Evolutionary conservation across 1,140 invertebrate genomes (phyloP).

Genomic region (Telenomus remus): DNA sequence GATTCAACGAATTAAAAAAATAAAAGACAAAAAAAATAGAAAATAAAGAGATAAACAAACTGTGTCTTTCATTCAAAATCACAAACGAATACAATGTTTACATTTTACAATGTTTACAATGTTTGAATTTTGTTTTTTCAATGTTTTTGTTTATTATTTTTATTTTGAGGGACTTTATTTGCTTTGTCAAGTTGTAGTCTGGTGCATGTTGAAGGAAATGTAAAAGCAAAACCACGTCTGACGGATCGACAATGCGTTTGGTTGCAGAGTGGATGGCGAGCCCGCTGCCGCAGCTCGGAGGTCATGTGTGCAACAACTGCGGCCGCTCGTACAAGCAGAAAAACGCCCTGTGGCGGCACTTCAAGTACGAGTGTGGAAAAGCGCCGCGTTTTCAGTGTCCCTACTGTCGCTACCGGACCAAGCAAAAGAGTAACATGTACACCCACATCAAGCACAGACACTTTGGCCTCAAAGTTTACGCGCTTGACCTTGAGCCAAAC

Average conservation of each 20-base stretch:
- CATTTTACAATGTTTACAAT: too few species aligned
- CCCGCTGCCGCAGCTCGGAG: slow-evolving; percentile 15
- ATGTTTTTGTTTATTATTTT: too few species aligned
- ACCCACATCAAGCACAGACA: slow-evolving; percentile 44
- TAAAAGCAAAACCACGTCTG: slow-evolving; percentile 6
- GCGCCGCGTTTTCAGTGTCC: slow-evolving; percentile 81
- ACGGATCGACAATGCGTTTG: slow-evolving; percentile 45
- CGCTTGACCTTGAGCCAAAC: slow-evolving; percentile 54
- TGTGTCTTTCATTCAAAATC: background rate
- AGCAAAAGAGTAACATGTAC: slow-evolving; percentile 53
- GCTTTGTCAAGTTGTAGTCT: too few species aligned
- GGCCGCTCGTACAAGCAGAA: slow-evolving; percentile 77
- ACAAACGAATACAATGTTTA: too few species aligned
- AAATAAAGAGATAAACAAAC: background rate
- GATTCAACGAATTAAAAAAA: too few species aligned
- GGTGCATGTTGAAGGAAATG: background rate
- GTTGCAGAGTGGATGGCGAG: slow-evolving; percentile 34
- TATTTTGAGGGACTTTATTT: too few species aligned
- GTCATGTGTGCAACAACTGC: slow-evolving; percentile 61
- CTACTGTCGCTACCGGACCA: slow-evolving; percentile 66
- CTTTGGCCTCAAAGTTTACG: slow-evolving; percentile 36
- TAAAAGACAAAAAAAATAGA: background rate
- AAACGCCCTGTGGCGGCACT: slow-evolving; percentile 75
- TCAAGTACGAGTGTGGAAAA: slow-evolving; percentile 82
- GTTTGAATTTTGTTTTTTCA: background rate